Evolutionary conservation across 2,888 invertebrate genomes (phyloP).

Genomic region (Melolontha melolontha): DNA sequence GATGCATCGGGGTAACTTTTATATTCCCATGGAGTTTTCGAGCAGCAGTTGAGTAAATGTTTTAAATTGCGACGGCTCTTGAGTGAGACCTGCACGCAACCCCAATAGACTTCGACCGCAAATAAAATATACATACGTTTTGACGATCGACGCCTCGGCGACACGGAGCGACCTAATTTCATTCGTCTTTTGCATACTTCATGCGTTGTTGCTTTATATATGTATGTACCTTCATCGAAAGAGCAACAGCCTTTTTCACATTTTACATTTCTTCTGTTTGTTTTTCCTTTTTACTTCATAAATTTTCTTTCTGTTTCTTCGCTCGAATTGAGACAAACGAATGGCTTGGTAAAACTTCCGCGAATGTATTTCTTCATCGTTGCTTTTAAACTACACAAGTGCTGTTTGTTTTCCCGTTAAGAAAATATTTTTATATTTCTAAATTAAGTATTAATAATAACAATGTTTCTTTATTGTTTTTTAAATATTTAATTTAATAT

Average conservation of each 20-base stretch:
- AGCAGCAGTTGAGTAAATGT: slow-evolving; percentile 37
- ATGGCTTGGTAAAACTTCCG: too few species aligned
- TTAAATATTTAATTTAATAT: too few species aligned
- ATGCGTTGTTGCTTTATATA: slow-evolving; percentile 15
- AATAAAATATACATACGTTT: slow-evolving; percentile 36
- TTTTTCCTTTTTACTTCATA: background rate
- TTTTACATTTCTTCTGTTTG: background rate
- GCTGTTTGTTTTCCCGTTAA: too few species aligned
- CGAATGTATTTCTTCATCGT: too few species aligned
- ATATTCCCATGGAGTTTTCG: slow-evolving; percentile 37
- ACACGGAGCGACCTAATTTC: slow-evolving; percentile 22
- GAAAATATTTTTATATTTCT: too few species aligned
- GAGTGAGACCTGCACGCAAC: slow-evolving; percentile 29
- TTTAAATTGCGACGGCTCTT: slow-evolving; percentile 38
- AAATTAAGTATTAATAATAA: too few species aligned
- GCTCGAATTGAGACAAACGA: too few species aligned
- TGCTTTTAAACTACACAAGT: too few species aligned
- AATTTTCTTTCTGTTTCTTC: too few species aligned
- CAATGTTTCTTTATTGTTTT: too few species aligned
- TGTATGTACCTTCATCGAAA: slow-evolving; percentile 13
- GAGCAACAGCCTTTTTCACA: background rate
- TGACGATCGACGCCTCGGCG: slow-evolving; percentile 1
- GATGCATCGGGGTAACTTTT: slow-evolving; percentile 23
- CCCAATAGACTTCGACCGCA: slow-evolving; percentile 33
- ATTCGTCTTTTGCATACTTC: slow-evolving; percentile 18